Evolutionary conservation across 53 echinoderm and acorn worm genomes (phyloP).

Genomic region (Crossaster papposus): DNA sequence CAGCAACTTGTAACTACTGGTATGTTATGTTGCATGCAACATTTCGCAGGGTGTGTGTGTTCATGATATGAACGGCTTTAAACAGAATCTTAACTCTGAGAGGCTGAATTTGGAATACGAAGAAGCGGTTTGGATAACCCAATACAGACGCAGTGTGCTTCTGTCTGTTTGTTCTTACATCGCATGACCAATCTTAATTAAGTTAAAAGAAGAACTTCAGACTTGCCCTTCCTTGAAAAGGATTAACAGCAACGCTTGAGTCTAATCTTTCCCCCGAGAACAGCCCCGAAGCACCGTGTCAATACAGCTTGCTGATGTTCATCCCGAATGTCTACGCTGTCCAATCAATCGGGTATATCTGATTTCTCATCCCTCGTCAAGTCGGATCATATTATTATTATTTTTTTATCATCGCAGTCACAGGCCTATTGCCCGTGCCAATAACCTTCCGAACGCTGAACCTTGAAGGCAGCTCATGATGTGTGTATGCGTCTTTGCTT

Average conservation of each 20-base stretch:
- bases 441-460: constrained; percentile 31
- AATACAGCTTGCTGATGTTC: background rate
- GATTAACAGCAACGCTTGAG: background rate
- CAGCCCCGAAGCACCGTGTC: background rate
- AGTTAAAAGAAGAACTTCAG: no score
- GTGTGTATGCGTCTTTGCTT: background rate
- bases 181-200: no score
- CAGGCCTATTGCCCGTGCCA: background rate
- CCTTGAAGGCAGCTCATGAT: background rate
- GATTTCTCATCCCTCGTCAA: constrained; percentile 10
- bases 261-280: background rate
- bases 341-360: constrained; percentile 27
- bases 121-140: no score
- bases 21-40: no score
- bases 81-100: no score
- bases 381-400: background rate
- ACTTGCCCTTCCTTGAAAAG: no score
- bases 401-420: background rate
- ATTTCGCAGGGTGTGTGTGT: no score
- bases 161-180: no score
- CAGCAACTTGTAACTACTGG: no score
- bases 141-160: no score
- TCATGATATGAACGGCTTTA: no score
- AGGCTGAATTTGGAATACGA: no score
- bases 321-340: background rate